phyloP scores from a whole-genome alignment of 2,113 vertebrate species.

The Brachyhypopomus gauderio region DNA sequence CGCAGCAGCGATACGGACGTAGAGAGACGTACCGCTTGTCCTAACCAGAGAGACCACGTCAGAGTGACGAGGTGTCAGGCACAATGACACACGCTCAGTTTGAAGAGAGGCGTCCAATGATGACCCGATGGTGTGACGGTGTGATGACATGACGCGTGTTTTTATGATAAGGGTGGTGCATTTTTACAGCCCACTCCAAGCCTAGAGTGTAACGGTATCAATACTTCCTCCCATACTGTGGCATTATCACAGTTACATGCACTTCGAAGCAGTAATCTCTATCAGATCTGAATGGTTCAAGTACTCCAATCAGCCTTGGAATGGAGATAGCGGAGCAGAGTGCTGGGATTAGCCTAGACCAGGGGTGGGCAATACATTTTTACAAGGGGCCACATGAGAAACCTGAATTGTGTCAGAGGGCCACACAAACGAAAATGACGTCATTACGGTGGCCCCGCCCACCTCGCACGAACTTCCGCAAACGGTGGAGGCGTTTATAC shows the following conservation, averaged over 20 bases:
- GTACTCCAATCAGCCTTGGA: neutral
- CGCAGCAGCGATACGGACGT: too few relatives aligned
- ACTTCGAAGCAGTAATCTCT: neutral
- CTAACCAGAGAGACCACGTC: too few relatives aligned
- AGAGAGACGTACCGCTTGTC: too few relatives aligned
- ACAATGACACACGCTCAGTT: conserved; percentile 7
- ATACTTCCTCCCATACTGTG: neutral
- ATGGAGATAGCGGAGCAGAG: conserved; percentile 34
- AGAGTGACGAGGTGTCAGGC: conserved; percentile 39
- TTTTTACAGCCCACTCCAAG: neutral
- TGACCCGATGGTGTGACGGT: neutral
- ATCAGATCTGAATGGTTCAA: conserved; percentile 13
- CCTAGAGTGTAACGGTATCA: neutral
- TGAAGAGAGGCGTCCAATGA: conserved; percentile 14
- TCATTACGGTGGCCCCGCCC: too few relatives aligned
- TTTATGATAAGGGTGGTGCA: neutral
- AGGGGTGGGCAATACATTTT: too few relatives aligned
- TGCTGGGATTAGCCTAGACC: conserved; percentile 43
- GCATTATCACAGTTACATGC: neutral
- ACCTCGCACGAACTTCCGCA: too few relatives aligned
- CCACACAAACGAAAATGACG: too few relatives aligned
- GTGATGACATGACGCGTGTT: neutral
- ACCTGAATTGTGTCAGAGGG: too few relatives aligned
- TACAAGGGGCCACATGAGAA: too few relatives aligned
- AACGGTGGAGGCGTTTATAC: too few relatives aligned